These are phyloP conservation scores for Amphibalanus amphitrite DNA, from an alignment of 1,140 invertebrate species.

Conservation along the genomic window DNA sequence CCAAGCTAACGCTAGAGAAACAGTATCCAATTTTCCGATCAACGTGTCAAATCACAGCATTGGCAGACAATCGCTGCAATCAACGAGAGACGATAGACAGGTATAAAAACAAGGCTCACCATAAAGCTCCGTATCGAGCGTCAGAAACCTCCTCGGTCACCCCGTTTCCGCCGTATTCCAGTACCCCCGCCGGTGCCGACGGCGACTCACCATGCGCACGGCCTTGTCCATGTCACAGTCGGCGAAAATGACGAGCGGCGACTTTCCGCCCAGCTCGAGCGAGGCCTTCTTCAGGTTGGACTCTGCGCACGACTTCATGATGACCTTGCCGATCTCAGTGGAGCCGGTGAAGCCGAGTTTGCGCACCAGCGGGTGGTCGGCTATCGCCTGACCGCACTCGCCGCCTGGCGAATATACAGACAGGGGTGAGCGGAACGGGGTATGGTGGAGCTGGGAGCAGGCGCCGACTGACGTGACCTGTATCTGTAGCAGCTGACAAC, in stretches of 20 bases:
- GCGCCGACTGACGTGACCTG: not conserved
- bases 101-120: too few species aligned
- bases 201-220: constrained; percentile 56
- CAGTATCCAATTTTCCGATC: too few species aligned
- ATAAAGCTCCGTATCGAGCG: too few species aligned
- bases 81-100: too few species aligned
- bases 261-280: constrained; percentile 86
- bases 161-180: too few species aligned
- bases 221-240: constrained; percentile 88
- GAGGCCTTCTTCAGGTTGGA: constrained; percentile 88
- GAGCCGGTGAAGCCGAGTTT: constrained; percentile 92
- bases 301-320: constrained; percentile 72
- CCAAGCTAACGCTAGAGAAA: too few species aligned
- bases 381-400: constrained; percentile 62
- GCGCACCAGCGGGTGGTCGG: constrained; percentile 59
- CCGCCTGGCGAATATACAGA: constrained; percentile 33
- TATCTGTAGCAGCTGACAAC: constrained; percentile 6
- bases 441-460: too few species aligned
- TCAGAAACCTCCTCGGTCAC: too few species aligned
- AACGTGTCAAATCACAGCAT: too few species aligned
- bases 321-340: constrained; percentile 65
- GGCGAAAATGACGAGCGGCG: constrained; percentile 77
- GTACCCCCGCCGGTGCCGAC: too few species aligned
- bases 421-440: too few species aligned
- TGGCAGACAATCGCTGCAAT: too few species aligned